phyloP scores from a whole-genome alignment of 2,113 vertebrate genomes.

The Pangasianodon gigas region DNA sequence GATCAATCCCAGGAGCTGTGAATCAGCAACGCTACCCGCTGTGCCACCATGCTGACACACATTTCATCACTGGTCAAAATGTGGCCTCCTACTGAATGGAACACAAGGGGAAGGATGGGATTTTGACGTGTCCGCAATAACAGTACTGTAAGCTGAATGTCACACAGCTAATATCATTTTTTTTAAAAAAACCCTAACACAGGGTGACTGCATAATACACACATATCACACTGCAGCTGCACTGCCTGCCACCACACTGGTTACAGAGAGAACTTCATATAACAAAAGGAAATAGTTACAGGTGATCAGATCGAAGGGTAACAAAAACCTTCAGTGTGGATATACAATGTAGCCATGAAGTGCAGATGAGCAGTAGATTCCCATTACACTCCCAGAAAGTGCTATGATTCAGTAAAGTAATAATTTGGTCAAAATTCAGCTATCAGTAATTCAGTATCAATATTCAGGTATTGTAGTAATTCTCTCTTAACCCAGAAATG shows the following conservation, averaged over 20 bases:
- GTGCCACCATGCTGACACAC: neutral
- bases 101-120: neutral
- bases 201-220: neutral
- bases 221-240: neutral
- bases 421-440: neutral
- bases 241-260: neutral
- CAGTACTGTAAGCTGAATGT: neutral
- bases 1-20: neutral
- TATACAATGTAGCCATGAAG: neutral
- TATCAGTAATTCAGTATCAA: neutral
- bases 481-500: neutral
- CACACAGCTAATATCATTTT: neutral
- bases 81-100: neutral
- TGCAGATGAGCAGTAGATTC: neutral
- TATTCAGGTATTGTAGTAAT: neutral
- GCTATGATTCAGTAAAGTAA: neutral
- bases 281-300: neutral
- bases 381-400: neutral
- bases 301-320: neutral
- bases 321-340: neutral
- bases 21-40: neutral
- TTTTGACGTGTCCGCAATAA: too few relatives aligned
- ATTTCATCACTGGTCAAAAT: neutral
- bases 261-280: neutral
- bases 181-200: neutral